These are phyloP conservation scores for Varanus salvator DNA, from an alignment of 2,113 vertebrate species.

Conservation along the genomic window DNA sequence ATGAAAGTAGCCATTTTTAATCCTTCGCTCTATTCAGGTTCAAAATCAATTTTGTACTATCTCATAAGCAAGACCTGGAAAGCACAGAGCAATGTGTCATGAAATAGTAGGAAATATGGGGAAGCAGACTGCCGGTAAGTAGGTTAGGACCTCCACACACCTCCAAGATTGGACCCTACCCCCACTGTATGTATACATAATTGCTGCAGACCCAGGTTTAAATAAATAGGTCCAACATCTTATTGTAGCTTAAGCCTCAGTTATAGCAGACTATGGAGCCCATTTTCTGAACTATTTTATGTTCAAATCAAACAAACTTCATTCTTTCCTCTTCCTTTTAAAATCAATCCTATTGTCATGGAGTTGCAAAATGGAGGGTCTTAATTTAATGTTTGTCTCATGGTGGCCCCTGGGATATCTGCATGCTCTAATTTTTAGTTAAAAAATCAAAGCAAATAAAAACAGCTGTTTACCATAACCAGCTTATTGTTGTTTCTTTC, in stretches of 20 bases:
- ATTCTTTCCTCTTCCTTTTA: not conserved
- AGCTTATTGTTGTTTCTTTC: constrained; percentile 43
- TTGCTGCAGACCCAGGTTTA: not conserved
- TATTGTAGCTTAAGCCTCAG: constrained; percentile 53
- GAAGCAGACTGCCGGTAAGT: not conserved
- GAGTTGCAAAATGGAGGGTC: constrained; percentile 37
- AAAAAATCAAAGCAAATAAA: constrained; percentile 70
- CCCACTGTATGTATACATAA: not conserved
- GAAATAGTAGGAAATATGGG: not conserved
- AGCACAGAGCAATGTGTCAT: not conserved
- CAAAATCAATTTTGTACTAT: not conserved
- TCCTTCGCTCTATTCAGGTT: not conserved
- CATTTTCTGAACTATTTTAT: constrained; percentile 26
- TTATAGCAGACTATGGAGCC: constrained; percentile 39
- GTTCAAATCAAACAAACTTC: too few species aligned
- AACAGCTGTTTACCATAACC: constrained; percentile 67
- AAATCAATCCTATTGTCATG: constrained; percentile 40
- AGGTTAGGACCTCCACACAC: not conserved
- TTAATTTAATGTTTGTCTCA: constrained; percentile 32
- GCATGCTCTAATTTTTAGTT: constrained; percentile 56
- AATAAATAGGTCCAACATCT: not conserved
- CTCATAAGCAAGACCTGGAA: not conserved
- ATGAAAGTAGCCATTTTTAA: not conserved
- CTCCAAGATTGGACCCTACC: not conserved
- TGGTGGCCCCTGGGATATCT: constrained; percentile 21